A percentile compares a stretch with the other conserved stretches of the same genome.
Conservation (phyloP, 2,797 vertebrate species). For the Loris lydekkerianus region DNA sequence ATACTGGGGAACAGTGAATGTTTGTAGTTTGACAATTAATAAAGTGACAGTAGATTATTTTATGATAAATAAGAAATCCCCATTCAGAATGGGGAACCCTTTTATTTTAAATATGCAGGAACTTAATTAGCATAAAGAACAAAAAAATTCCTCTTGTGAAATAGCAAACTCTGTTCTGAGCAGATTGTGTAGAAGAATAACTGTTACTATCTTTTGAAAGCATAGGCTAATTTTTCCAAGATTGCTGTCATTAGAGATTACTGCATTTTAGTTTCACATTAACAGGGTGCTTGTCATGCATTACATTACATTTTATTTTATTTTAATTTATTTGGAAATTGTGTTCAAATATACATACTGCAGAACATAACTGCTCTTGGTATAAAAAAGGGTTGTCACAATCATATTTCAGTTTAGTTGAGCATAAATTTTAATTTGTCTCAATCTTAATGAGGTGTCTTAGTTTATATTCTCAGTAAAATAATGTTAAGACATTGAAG, state of each 20-base stretch:
- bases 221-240: background rate
- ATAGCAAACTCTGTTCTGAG: background rate
- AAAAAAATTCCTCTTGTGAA: background rate
- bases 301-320: background rate
- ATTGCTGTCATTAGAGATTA: background rate
- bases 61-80: background rate
- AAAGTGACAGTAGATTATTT: conserved; percentile 20
- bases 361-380: background rate
- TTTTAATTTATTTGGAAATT: background rate
- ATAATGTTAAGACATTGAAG: background rate
- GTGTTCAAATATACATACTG: background rate
- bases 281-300: background rate
- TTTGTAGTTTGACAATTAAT: background rate
- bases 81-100: background rate
- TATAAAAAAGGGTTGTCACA: background rate
- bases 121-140: background rate
- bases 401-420: background rate
- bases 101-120: conserved; percentile 48
- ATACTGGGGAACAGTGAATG: background rate
- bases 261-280: background rate
- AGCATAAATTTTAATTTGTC: conserved; percentile 17
- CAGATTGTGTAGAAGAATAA: background rate
- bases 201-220: background rate
- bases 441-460: conserved; percentile 12
- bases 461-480: conserved; percentile 55